Evolutionary conservation across 2,113 vertebrate species (phyloP), one percentile per base, ranked within the genome.

Genomic region (Hippocampus zosterae): DNA sequence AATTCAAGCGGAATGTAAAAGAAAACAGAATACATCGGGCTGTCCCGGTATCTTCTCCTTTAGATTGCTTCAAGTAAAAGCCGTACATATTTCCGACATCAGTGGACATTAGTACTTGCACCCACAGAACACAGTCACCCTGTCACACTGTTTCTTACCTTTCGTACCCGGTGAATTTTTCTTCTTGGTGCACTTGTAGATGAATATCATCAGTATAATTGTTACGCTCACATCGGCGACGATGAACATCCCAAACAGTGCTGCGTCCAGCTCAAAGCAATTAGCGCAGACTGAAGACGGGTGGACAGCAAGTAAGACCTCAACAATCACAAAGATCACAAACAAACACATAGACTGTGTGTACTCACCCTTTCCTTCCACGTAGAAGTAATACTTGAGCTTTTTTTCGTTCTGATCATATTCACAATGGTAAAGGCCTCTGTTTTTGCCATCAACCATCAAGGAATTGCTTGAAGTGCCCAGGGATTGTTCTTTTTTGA

Each of bases 361-460:
- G 21, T 18, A 84, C 89, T 85, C 27, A 92, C 92, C 82, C 0
- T 79, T 89, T 75, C 85, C 86, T 64, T 80, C 73, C 42, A 90
- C 68, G 16, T 83, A 91, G 81, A 92, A 89, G 5, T 67, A 21
- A 68, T 85, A 84, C 19, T 2, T 63, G 3, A 1, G 9, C 13
- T 44, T 13, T 3, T 44, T 33, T 0, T 8, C 1, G 0, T 0
- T 8, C 0, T 2, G 3, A 0, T 1, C 0, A 0, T 18, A 44
- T 5, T 2, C 0, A 64, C 90, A 92, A 4, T 0, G 0, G 62
- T 74, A 75, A 0, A 6, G 0, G 18, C 62, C 77, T 27, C n/a
- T 41, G 3, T 0, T 2, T 0, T 0, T 21, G 0, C 27, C 13
- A 0, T 13, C 0, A 0, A 41, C 0, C 29, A 0, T 0, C 0